Percentiles rank a stretch among this genome's conserved stretches.
phyloP scores from a whole-genome alignment of 1,140 invertebrate species.

The Zaprionus taronus region DNA sequence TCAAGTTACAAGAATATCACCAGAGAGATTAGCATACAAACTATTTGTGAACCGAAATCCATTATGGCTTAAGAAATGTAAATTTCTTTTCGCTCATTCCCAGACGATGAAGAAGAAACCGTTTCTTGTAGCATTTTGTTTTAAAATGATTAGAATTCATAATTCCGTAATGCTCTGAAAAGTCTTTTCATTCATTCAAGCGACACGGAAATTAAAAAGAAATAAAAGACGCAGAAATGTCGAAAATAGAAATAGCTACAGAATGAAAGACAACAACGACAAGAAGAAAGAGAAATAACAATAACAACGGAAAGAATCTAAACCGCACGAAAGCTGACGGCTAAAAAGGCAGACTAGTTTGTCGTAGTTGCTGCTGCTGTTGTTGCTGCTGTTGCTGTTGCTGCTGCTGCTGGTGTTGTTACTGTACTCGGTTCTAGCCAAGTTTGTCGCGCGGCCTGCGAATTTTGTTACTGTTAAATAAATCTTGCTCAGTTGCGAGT shows the following conservation, averaged over 20 bases:
- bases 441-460: conserved; percentile 47
- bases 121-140: neutral
- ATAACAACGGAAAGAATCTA: conserved; percentile 48
- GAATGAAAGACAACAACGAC: conserved; percentile 30
- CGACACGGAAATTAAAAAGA: conserved; percentile 47
- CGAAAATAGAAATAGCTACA: conserved; percentile 38
- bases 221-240: conserved; percentile 33
- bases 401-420: conserved; percentile 13
- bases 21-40: neutral
- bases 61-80: neutral
- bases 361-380: neutral
- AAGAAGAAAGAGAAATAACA: conserved; percentile 26
- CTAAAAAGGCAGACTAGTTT: conserved; percentile 41
- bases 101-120: neutral
- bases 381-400: neutral
- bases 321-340: conserved; percentile 54
- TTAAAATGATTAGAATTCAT: conserved; percentile 3
- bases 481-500: conserved; percentile 54
- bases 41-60: neutral
- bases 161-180: conserved; percentile 16
- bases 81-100: neutral
- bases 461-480: conserved; percentile 66
- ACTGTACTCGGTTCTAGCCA: conserved; percentile 20
- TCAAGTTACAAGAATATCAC: neutral
- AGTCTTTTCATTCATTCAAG: conserved; percentile 21